A percentile compares a stretch with the other conserved stretches of the same genome.
Evolutionary conservation across 2,888 invertebrate species (phyloP).

Genomic region (Plemyria rubiginata): DNA sequence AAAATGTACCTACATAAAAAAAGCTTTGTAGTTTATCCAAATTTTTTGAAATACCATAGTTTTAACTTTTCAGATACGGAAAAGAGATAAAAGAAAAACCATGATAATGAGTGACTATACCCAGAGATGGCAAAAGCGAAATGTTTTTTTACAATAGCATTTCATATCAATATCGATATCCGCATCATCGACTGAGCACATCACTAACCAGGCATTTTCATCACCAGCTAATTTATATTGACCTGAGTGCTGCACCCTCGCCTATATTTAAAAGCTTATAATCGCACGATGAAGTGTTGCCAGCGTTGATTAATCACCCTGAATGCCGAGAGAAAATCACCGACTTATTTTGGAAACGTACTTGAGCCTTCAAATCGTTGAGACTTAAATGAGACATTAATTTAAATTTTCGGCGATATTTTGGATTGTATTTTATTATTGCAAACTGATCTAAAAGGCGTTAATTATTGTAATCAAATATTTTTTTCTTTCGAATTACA

Average conservation of each 20-base stretch:
- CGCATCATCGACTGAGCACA: slow-evolving; percentile 36
- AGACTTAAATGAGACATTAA: slow-evolving; percentile 50
- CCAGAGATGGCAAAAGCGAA: too few relatives aligned
- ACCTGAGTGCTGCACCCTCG: slow-evolving; percentile 67
- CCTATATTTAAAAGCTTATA: slow-evolving; percentile 81
- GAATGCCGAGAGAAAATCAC: slow-evolving; percentile 54
- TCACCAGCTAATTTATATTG: slow-evolving; percentile 81
- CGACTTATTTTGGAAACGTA: slow-evolving; percentile 48
- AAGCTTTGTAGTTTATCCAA: too few relatives aligned
- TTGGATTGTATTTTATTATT: slow-evolving; percentile 12
- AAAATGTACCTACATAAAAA: too few relatives aligned
- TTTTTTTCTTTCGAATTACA: too few relatives aligned
- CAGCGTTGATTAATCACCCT: slow-evolving; percentile 75
- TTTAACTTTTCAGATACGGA: too few relatives aligned
- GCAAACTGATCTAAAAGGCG: not conserved
- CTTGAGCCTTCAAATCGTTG: slow-evolving; percentile 45
- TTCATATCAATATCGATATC: slow-evolving; percentile 25
- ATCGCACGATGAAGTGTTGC: slow-evolving; percentile 81
- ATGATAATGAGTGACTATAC: too few relatives aligned
- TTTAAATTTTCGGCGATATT: slow-evolving; percentile 36
- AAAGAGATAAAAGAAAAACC: too few relatives aligned
- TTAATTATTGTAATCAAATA: not conserved
- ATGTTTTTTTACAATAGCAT: not conserved
- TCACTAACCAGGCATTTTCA: slow-evolving; percentile 61
- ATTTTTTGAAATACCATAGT: too few relatives aligned